Base-by-base conservation (phyloP, 2,888 invertebrate species). In the Melipona bicolor region DNA sequence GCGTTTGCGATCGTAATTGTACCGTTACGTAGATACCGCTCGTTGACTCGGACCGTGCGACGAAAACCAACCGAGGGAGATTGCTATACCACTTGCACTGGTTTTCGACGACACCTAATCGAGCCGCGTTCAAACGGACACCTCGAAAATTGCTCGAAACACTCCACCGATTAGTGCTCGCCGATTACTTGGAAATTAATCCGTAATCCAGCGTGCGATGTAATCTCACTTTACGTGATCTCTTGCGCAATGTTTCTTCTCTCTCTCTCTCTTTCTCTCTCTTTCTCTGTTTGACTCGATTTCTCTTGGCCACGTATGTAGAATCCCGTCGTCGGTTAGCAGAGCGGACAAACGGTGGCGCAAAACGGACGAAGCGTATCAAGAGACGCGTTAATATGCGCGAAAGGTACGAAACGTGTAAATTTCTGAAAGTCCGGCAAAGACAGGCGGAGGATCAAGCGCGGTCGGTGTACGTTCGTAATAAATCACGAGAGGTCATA, bases 1-100 rank as follows among this genome's bases (percentile, higher is more conserved):
- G n/a, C 76, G 83, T 72, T 72, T 17, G 61, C 68, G 83, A 68
- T 76, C 83, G 76, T 83, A 83, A 83, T 83, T 77, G 77, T 83
- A 71, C 70, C 49, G 76, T 68, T 61, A 72, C 64, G 61, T 62
- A 17, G 19, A 27, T 11, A 19, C 4, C 17, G 70, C 70, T 70
- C 82, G 82, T 81, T 61, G 56, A 70, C 21, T 61, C 15, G 52
- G 2, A 4, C 19, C 32, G 32, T 17, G 50, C 62, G n/a, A 73
- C 32, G 64, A 64, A 36, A 64, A 36, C 24, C 36, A 36, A 56
- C 56, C 17, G 21, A 43, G 43, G 11, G 27, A 52, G 50, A 49
- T 61, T 6, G 49, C 19, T 32, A 13, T 36, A 5, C 52, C 36
- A 43, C 1, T 9, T 43, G 9, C 9, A 43, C 2, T 43, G 43